Conservation (phyloP, 2,113 vertebrate genomes). For the Dipodomys stephensi region DNA sequence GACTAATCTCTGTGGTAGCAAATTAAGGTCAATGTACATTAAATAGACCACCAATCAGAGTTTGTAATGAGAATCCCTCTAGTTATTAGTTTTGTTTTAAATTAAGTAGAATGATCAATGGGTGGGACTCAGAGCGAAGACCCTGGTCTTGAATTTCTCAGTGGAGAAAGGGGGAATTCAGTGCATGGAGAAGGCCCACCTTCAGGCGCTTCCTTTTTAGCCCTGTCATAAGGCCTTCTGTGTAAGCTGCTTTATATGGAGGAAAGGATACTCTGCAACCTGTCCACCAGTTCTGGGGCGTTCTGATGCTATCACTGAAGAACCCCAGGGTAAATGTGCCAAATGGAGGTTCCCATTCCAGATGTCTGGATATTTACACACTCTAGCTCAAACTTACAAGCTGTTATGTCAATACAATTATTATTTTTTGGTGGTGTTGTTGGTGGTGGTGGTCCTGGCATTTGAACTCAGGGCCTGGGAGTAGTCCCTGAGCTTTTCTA, state of each 20-base stretch:
- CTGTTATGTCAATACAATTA: background rate
- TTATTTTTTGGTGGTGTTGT: no score
- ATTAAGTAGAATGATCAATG: slow-evolving; percentile 77
- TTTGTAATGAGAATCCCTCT: slow-evolving; percentile 77
- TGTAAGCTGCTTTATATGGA: no score
- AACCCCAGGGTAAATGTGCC: background rate
- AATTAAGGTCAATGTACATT: slow-evolving; percentile 81
- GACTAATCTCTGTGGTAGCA: slow-evolving; percentile 73
- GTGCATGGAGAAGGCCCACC: accelerated
- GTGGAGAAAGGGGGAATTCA: background rate
- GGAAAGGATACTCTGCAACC: background rate
- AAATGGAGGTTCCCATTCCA: background rate
- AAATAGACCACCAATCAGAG: slow-evolving; percentile 76
- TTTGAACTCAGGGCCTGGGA: no score
- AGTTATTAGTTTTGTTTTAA: slow-evolving; percentile 79
- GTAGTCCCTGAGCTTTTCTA: no score
- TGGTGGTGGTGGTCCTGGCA: no score
- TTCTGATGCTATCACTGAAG: background rate
- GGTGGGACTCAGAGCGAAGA: slow-evolving; percentile 28
- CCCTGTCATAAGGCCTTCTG: background rate
- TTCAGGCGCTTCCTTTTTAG: background rate
- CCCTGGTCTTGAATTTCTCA: slow-evolving; percentile 43
- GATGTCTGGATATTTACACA: background rate
- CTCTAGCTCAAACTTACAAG: background rate
- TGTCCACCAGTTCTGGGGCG: background rate